Evolutionary conservation across 2,888 invertebrate genomes (phyloP).

Genomic region (Polyploca ridens): DNA sequence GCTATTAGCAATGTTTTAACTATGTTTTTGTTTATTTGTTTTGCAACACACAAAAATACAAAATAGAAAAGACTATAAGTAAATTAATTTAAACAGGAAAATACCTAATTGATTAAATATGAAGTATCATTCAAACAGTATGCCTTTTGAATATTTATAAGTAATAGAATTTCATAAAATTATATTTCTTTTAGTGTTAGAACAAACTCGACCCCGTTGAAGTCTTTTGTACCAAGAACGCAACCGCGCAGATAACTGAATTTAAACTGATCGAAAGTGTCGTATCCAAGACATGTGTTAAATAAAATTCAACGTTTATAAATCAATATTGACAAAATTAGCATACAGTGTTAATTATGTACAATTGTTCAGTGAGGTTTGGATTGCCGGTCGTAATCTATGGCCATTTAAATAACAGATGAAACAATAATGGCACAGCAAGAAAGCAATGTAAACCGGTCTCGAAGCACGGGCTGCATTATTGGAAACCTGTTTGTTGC

Average conservation of each 20-base stretch:
- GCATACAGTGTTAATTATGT: constrained; percentile 78
- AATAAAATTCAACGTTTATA: constrained; percentile 37
- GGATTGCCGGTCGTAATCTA: constrained; percentile 67
- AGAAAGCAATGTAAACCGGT: constrained; percentile 67
- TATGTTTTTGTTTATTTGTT: not conserved
- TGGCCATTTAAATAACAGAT: constrained; percentile 82
- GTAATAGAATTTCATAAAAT: not conserved
- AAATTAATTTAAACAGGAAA: too few relatives aligned
- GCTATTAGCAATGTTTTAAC: not conserved
- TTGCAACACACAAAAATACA: too few relatives aligned
- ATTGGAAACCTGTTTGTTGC: constrained; percentile 79
- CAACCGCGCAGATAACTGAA: not conserved
- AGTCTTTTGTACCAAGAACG: constrained; percentile 51
- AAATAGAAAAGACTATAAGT: too few relatives aligned
- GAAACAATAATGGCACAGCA: constrained; percentile 77
- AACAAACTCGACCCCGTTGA: constrained; percentile 47
- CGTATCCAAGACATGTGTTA: constrained; percentile 20
- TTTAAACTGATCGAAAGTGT: not conserved
- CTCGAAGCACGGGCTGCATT: constrained; percentile 59
- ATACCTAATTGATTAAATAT: too few relatives aligned
- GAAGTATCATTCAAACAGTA: too few relatives aligned
- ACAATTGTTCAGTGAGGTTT: constrained; percentile 70
- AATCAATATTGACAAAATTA: constrained; percentile 71
- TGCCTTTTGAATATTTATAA: too few relatives aligned
- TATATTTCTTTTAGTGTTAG: not conserved